Percentiles rank a stretch among this genome's conserved stretches.
Evolutionary conservation across 92 coral and sea anemone genomes (phyloP).

Genomic region (Phenganax stokvisi): DNA sequence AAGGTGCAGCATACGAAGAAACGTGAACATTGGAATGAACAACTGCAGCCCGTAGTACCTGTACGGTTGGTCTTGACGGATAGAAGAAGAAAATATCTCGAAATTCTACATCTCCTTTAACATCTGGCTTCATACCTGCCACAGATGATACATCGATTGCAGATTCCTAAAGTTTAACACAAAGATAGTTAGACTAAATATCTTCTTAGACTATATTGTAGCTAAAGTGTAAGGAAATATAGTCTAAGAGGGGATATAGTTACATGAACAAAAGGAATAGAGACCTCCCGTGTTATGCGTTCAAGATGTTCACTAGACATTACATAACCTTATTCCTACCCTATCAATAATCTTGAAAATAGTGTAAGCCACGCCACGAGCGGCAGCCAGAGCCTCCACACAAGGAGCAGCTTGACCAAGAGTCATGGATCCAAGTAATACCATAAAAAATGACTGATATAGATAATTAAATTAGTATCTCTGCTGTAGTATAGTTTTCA

Average conservation of each 20-base stretch:
- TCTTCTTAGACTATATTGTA: neutral
- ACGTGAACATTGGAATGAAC: neutral
- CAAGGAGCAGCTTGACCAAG: constrained; percentile 14
- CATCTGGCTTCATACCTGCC: constrained; percentile 67
- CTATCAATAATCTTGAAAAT: constrained; percentile 29
- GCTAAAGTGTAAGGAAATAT: too few relatives aligned
- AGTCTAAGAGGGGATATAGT: too few relatives aligned
- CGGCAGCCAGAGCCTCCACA: constrained; percentile 16
- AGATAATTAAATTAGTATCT: neutral
- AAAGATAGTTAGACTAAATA: neutral
- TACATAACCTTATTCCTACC: neutral
- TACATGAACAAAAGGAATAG: too few relatives aligned
- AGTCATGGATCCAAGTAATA: constrained; percentile 7
- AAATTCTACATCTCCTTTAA: constrained; percentile 64
- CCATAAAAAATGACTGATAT: constrained; percentile 15
- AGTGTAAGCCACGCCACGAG: constrained; percentile 11
- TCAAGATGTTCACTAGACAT: neutral
- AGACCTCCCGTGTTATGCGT: too few relatives aligned
- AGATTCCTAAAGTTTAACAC: constrained; percentile 48
- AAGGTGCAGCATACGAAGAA: neutral
- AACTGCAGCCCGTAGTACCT: constrained; percentile 36
- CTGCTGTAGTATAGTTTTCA: neutral
- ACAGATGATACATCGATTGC: constrained; percentile 73
- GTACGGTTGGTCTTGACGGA: constrained; percentile 79
- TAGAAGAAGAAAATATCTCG: constrained; percentile 66